Evolutionary conservation across 2,797 vertebrate genomes (phyloP), one percentile per base, ranked within the genome.

Genomic region (Leptoclinus maculatus): DNA sequence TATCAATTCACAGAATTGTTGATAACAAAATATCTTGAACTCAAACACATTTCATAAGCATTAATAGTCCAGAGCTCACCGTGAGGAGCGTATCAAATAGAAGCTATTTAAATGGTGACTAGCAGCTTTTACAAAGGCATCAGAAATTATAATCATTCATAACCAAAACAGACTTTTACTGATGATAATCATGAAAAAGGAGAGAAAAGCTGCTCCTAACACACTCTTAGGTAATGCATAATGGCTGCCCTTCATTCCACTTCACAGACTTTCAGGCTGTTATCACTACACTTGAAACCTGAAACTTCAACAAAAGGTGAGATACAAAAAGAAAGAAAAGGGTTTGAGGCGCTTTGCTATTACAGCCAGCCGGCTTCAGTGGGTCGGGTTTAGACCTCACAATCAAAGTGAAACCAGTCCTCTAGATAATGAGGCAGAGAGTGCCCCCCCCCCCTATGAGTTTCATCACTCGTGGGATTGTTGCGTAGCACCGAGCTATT

Each of bases 241-340:
- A 27, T 21, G 43, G 49, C 41, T 13, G 12, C 27, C 41, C 21
- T 74, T 73, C 5, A 7, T 14, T 60, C 51, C 27, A 27, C 36
- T 66, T 74, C 53, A 67, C 64, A 53, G 9, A 19, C 45, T 62
- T 74, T 68, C 25, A 51, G 32, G 79, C 11, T 47, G 29, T 72
- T 57, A 53, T 39, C 68, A 25, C 39, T 11, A 29, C 58, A 54
- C 64, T 71, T 64, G 73, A 79, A 58, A 68, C 41, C 63, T 59
- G 77, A 80, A 68, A 79, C 83, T 67, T 53, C 4, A 66, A 76
- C 78, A 82, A 84, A 79, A 76, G 71, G 25, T 32, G 54, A 67
- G 45, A 83, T 43, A 19, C 73, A 83, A 66, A 25, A 56, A 21
- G 7, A 14, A 54, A 56, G 38, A 39, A 47, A 47, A 47, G 19